Base-by-base conservation (phyloP, 2,888 invertebrate genomes). In the Helicoverpa assulta region DNA sequence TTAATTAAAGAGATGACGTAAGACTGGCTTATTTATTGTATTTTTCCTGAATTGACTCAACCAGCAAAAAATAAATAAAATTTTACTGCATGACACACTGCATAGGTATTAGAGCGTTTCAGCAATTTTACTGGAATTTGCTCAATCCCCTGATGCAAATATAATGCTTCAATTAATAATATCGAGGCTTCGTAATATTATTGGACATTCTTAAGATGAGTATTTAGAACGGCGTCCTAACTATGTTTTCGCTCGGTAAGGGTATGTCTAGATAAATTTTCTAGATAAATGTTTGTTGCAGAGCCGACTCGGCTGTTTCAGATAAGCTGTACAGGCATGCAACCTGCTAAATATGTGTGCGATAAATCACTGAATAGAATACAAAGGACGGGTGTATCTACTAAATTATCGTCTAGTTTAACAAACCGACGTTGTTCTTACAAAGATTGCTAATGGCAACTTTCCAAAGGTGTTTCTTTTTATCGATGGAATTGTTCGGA, bases 291-390 rank as follows among this genome's bases (percentile, higher is more conserved):
- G 84, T 83, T 70, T 76, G 81, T 81, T 82, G 85, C 85, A 81
- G 76, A 83, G 82, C 82, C 83, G 85, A 78, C 82, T 82, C 74
- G 82, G 70, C 76, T 76, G 80, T 86, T 80, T 67, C 74, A 78
- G 91, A 91, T 91, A 91, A 90, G 85, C 86, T 67, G 67, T 71
- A 73, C 82, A 78, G 86, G 89, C 88, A 88, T 88, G 88, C 85
- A 81, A 84, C 84, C 78, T 82, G 84, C 82, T 88, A 88, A 90
- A 88, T 89, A 90, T 88, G 87, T 90, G 82, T 76, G 73, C 81
- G 83, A 91, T 89, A 89, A 90, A 91, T 91, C 88, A 84, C 74
- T 80, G 78, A 85, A 85, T 78, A 83, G 84, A 86, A 84, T 81
- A 86, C 79, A 82, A 82, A 83, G 77, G 84, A 78, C 76, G 70